Percentiles rank a stretch among this genome's conserved stretches.
phyloP scores from a whole-genome alignment of 2,113 vertebrate species.

The Protomyctophum bolini region DNA sequence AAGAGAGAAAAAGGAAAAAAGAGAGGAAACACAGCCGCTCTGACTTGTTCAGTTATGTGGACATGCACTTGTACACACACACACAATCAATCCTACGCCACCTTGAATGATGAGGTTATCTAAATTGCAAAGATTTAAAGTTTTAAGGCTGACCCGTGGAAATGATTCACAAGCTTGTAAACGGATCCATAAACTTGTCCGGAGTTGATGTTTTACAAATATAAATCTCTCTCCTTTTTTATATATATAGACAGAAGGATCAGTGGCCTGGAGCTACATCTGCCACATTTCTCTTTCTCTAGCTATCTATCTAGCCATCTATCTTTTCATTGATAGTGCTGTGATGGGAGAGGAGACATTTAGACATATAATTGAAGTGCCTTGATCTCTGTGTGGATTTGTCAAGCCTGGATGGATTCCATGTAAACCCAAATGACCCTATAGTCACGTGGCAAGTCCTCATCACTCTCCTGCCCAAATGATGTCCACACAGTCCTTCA shows the following conservation, averaged over 20 bases:
- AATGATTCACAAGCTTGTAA: slow-evolving; percentile 31
- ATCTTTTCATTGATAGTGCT: neutral
- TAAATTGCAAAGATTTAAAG: slow-evolving; percentile 9
- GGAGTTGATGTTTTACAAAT: neutral
- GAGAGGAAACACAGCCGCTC: too few species aligned
- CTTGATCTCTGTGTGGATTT: slow-evolving; percentile 53
- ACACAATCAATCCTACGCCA: slow-evolving; percentile 28
- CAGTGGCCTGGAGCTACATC: slow-evolving; percentile 28
- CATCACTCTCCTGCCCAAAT: slow-evolving; percentile 34
- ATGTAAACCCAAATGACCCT: slow-evolving; percentile 61
- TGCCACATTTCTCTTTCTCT: slow-evolving; percentile 5
- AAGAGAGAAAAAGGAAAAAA: neutral
- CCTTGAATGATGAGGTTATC: slow-evolving; percentile 15
- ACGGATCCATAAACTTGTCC: slow-evolving; percentile 4
- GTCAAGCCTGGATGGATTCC: slow-evolving; percentile 50
- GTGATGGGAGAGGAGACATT: neutral
- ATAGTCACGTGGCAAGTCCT: slow-evolving; percentile 54
- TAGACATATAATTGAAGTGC: slow-evolving; percentile 30
- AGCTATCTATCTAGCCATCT: neutral
- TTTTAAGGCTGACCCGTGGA: slow-evolving; percentile 9
- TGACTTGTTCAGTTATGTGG: too few species aligned
- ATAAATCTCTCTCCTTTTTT: slow-evolving; percentile 15
- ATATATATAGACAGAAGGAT: slow-evolving; percentile 5
- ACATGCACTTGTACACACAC: neutral
- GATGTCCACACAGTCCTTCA: slow-evolving; percentile 41